Conservation (phyloP, 1,140 invertebrate species). For the Drosophila tropicalis region DNA sequence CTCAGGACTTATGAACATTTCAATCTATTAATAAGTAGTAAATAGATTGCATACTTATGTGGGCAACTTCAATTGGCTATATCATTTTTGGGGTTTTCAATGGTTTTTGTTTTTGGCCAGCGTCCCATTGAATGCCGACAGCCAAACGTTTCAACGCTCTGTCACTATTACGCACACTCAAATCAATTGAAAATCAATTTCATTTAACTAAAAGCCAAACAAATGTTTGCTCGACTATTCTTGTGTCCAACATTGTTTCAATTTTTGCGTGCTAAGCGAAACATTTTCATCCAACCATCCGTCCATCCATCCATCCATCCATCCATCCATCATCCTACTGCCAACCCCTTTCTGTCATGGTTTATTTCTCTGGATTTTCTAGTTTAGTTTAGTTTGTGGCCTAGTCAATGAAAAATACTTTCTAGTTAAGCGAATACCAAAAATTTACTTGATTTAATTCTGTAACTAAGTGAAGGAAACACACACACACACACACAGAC, state of each 20-base stretch:
- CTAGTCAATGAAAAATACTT: too few species aligned
- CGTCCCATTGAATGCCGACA: constrained; percentile 21
- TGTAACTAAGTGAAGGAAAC: not conserved
- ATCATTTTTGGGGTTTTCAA: constrained; percentile 18
- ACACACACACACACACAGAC: not conserved
- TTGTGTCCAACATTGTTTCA: constrained; percentile 38
- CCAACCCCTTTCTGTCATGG: constrained; percentile 14
- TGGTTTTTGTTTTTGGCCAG: not conserved
- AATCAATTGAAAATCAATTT: constrained; percentile 77
- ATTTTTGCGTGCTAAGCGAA: not conserved
- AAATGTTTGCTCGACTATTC: constrained; percentile 54
- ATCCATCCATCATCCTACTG: not conserved
- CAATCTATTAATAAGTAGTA: too few species aligned
- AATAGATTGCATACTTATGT: too few species aligned
- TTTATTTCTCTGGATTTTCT: constrained; percentile 28
- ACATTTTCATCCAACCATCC: constrained; percentile 32
- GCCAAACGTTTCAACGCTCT: not conserved
- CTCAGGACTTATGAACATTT: too few species aligned
- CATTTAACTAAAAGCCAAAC: constrained; percentile 75
- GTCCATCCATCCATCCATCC: not conserved
- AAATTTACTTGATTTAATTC: not conserved
- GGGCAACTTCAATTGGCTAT: too few species aligned
- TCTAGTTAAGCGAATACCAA: not conserved
- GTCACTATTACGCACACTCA: constrained; percentile 49
- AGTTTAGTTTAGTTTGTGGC: constrained; percentile 35